Evolutionary conservation across 2,888 invertebrate species (phyloP), one percentile per base, ranked within the genome.

Genomic region (Galerucella nymphaeae): DNA sequence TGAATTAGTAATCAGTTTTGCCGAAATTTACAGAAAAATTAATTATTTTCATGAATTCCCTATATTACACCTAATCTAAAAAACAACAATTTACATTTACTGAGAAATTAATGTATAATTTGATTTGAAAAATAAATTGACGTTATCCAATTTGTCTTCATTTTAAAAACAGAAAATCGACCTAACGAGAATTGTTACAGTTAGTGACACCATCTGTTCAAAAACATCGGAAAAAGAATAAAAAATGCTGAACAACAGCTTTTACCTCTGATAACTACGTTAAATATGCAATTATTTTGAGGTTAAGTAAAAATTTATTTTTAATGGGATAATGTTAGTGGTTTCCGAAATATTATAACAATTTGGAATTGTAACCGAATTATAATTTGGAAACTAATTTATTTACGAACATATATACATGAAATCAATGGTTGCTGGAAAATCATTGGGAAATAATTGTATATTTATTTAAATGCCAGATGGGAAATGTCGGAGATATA

Each of bases 261-360:
- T 30, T 18, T 16, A 57, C 70, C 63, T 23, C 64, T 63, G 63
- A 55, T 70, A 63, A 45, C 57, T 14, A 57, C 63, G 57, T 45
- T 63, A 63, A 69, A 70, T 70, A 63, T 64, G 38, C 57, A 70
- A 70, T 70, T 70, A 70, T 70, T 70, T 70, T 70, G 42, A 63
- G 70, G 70, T 63, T 70, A 70, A 63, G 55, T 70, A 55, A 42
- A 69, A 69, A 69, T 69, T 53, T 42, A 57, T 45, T 64, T 64
- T 70, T 70, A 70, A 70, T 70, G 18, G 70, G 20, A 18, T 53
- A 53, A 63, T 63, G 63, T 70, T 70, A 70, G 70, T 63, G 70
- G 70, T 70, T 70, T 63, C 45, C 20, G 30, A 70, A 63, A 63
- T 38, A 50, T 5, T 18, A n/a, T 55, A 42, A 50, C 18, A 61